Base-by-base conservation (phyloP, 2,113 vertebrate species). In the Pedetes capensis region DNA sequence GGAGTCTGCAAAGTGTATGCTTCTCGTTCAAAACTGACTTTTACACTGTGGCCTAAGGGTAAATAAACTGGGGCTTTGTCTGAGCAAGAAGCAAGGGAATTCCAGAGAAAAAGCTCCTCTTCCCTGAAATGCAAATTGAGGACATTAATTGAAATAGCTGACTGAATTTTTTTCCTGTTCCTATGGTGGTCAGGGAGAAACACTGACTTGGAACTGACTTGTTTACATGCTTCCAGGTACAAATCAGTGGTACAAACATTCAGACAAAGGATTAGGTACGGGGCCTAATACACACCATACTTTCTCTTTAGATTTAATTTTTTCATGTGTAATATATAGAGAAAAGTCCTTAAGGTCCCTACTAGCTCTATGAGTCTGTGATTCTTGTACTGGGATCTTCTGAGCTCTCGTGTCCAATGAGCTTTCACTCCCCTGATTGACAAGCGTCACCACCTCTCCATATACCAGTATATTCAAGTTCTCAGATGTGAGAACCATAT, bases 11-110 rank as follows among this genome's bases (percentile, higher is more conserved):
- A 81, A 55, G 7, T 64, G 37, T 76, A 64, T 34, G 17, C n/a
- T 90, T 6, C 63, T 90, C 27, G 14, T 44, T 63, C 6, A 59
- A 92, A 96, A 82, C 3, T 42, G 39, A 42, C 42, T 76, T 93
- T 87, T 59, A 20, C 61, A 34, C 32, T 78, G 7, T 69, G 63
- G 32, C 53, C 47, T 91, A n/a, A 80, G 95, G 29, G 42, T 94
- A 88, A 88, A 92, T 59, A 90, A 93, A 79, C 18, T 0, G 0
- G 13, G 44, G 9, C 80, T 95, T 95, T 97, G 68, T 94, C 91
- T 93, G 23, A 66, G 53, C 37, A 61, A 55, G 87, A 44, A 75
- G 61, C 49, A 74, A 94, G 71, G 59, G 80, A 90, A 79, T 93
- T 96, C 61, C 51, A 84, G 17, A 84, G 27, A 83, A 82, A 91